A percentile compares a stretch with the other conserved stretches of the same genome.
Evolutionary conservation across 2,888 invertebrate species (phyloP).

Genomic region (Trachelus troglodyta): DNA sequence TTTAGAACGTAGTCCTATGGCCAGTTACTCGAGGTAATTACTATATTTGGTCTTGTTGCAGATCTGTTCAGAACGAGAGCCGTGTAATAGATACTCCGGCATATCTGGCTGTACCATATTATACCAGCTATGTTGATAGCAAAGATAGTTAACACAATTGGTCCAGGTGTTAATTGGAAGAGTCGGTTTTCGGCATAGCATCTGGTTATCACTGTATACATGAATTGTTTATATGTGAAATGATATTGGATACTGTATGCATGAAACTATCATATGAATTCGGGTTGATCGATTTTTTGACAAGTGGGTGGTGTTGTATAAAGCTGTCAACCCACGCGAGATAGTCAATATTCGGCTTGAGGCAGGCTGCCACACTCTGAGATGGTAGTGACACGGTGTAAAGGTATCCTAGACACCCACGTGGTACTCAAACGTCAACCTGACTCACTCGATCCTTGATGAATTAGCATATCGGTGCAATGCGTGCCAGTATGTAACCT

Average conservation of each 20-base stretch:
- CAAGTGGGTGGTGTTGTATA: not conserved
- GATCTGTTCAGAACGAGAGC: not conserved
- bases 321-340: not conserved
- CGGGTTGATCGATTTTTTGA: not conserved
- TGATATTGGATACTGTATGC: not conserved
- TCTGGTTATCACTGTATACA: not conserved
- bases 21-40: slow-evolving; percentile 44
- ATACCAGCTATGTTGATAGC: not conserved
- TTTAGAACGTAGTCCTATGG: slow-evolving; percentile 30
- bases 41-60: slow-evolving; percentile 36
- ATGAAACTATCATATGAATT: not conserved
- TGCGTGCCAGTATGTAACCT: not conserved
- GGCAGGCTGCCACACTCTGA: not conserved
- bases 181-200: not conserved
- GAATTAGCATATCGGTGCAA: not conserved
- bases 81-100: not conserved
- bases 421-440: not conserved
- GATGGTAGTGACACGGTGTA: not conserved
- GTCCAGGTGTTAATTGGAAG: not conserved
- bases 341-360: not conserved
- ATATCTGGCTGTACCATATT: not conserved
- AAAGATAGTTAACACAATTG: not conserved
- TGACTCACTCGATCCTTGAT: not conserved
- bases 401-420: not conserved
- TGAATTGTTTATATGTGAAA: not conserved